Conservation (phyloP, 1,140 invertebrate genomes). For the Hyles vespertilio region DNA sequence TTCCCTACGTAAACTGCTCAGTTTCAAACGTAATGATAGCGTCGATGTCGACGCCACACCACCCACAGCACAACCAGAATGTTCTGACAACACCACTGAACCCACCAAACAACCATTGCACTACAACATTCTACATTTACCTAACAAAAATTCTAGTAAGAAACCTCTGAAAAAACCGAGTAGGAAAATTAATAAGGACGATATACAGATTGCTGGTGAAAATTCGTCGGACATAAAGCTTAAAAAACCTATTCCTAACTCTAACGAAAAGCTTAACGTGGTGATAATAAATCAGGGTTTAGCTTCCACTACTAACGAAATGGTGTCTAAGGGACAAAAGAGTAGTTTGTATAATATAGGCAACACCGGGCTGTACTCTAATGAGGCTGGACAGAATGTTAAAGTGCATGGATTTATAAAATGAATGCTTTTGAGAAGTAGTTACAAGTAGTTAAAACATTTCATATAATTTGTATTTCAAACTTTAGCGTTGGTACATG, state of each 20-base stretch:
- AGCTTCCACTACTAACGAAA: conserved; percentile 83
- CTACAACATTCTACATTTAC: conserved; percentile 7
- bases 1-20: conserved; percentile 31
- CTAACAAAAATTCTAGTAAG: conserved; percentile 3
- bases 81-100: no score
- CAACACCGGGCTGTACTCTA: conserved; percentile 11
- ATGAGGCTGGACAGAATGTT: conserved; percentile 16
- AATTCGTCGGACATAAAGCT: conserved; percentile 14
- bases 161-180: conserved; percentile 16
- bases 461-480: not conserved
- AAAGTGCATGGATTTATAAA: conserved; percentile 18
- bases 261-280: conserved; percentile 39
- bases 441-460: not conserved
- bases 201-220: conserved; percentile 34
- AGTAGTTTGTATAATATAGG: conserved; percentile 26
- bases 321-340: conserved; percentile 27
- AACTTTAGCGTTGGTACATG: no score
- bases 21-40: conserved; percentile 26
- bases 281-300: conserved; percentile 81
- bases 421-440: not conserved
- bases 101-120: not conserved
- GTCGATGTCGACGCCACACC: not conserved
- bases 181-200: conserved; percentile 36
- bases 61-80: not conserved
- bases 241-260: conserved; percentile 10